These are phyloP conservation scores for Phrynocephalus forsythii DNA, from an alignment of 2,797 vertebrate genomes.

Conservation along the genomic window DNA sequence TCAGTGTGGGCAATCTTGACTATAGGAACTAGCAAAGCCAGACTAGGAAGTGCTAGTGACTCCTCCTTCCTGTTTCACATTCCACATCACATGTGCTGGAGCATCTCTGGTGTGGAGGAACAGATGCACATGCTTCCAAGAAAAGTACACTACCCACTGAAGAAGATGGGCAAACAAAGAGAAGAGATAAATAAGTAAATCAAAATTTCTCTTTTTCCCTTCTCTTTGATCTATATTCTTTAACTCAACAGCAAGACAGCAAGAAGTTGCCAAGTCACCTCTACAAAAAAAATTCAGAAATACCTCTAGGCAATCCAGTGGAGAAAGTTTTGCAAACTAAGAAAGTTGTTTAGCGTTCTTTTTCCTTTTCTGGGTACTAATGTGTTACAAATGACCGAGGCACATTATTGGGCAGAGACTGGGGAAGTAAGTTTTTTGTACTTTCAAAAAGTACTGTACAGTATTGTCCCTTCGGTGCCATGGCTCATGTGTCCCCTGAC, in stretches of 20 bases:
- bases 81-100: not conserved
- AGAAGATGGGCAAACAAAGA: not conserved
- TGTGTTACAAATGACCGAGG: not conserved
- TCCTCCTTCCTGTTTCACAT: not conserved
- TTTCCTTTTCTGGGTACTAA: not conserved
- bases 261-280: not conserved
- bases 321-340: not conserved
- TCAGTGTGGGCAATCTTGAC: not conserved
- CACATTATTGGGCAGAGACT: not conserved
- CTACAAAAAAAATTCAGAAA: not conserved
- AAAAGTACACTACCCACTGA: not conserved
- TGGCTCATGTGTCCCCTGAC: no score
- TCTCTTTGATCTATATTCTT: not conserved
- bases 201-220: not conserved
- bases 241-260: not conserved
- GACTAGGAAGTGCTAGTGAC: not conserved
- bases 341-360: not conserved
- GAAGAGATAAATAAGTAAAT: not conserved
- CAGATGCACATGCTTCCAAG: not conserved
- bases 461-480: no score
- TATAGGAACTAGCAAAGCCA: not conserved
- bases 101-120: not conserved
- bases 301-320: not conserved
- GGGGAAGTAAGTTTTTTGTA: no score
- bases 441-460: no score